A percentile compares a stretch with the other conserved stretches of the same genome.
phyloP scores from a whole-genome alignment of 1,140 invertebrate genomes.

The Arctopsyche grandis region DNA sequence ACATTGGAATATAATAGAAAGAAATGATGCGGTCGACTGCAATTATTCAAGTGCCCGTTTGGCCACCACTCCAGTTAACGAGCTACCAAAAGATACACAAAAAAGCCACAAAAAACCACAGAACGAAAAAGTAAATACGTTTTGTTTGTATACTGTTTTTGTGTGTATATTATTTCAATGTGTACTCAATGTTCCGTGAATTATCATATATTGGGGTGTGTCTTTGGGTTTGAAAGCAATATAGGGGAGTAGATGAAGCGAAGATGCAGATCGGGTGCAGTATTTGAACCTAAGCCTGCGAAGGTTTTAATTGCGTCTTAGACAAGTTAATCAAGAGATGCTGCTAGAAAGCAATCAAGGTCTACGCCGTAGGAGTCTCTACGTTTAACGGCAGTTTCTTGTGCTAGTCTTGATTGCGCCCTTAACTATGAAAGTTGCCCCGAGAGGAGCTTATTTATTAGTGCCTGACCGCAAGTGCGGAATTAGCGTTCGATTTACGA shows the following conservation, averaged over 20 bases:
- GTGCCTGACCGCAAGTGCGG: slow-evolving; percentile 33
- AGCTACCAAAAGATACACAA: background rate
- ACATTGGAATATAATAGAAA: background rate
- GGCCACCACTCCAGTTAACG: slow-evolving; percentile 13
- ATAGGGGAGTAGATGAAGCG: background rate
- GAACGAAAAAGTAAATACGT: background rate
- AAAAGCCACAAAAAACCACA: background rate
- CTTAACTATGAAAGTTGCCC: slow-evolving; percentile 41
- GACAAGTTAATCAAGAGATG: slow-evolving; percentile 48
- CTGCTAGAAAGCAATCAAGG: slow-evolving; percentile 32
- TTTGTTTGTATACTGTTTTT: background rate
- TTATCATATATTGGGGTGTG: background rate
- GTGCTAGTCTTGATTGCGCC: slow-evolving; percentile 29
- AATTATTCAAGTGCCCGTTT: slow-evolving; percentile 6
- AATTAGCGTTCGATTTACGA: slow-evolving; percentile 38
- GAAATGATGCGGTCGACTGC: slow-evolving; percentile 9
- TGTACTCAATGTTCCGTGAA: too few species aligned
- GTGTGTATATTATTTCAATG: background rate
- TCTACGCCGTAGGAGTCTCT: background rate
- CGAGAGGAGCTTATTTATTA: slow-evolving; percentile 35
- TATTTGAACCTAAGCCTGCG: background rate
- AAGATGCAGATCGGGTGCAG: background rate
- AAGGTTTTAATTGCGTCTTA: slow-evolving; percentile 47
- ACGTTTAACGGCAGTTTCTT: slow-evolving; percentile 20
- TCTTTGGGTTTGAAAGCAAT: background rate